Base-by-base conservation (phyloP, 2,113 vertebrate genomes). In the Platysternon megacephalum region DNA sequence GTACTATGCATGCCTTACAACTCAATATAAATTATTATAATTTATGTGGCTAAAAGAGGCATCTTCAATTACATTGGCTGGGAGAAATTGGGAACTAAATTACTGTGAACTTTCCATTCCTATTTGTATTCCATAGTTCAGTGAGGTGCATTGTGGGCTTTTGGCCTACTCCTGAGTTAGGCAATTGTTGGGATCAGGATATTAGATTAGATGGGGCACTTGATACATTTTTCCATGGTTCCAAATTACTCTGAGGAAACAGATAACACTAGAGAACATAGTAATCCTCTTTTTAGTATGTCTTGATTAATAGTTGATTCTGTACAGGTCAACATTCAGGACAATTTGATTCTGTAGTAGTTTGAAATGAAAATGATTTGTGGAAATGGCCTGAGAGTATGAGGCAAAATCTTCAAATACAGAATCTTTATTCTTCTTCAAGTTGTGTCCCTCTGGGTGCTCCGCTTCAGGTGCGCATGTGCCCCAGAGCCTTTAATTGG, bases 51-150 rank as follows among this genome's bases (percentile, higher is more conserved):
- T 76, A 39, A 90, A 58, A 42, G 79, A 8, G 44, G 6, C 55
- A 3, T 94, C 28, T 0, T 21, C 76, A 39, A 49, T 72, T 86
- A 72, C 6, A 22, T 7, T 13, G 28, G 10, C 52, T 84, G 80
- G 83, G 55, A 56, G 72, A 74, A 91, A 72, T 22, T 3, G 42
- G 65, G 68, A 42, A 6, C 5, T 32, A 44, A 79, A 81, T 21
- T 55, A 9, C 42, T 79, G 42, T 87, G 85, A 92, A 58, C 19
- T 3, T 0, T 0, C 44, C 68, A 4, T 86, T 2, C 7, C 42
- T 14, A 28, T 5, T 1, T 26, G 2, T 3, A 68, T 56, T 21
- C 35, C 49, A 53, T 5, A 0, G 0, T 78, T 86, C 82, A 28
- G 44, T 9, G 4, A 8, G 26, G 84, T 39, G 2, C 17, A 2